Conservation (phyloP, 2,888 invertebrate species). For the Corbicula japonica region DNA sequence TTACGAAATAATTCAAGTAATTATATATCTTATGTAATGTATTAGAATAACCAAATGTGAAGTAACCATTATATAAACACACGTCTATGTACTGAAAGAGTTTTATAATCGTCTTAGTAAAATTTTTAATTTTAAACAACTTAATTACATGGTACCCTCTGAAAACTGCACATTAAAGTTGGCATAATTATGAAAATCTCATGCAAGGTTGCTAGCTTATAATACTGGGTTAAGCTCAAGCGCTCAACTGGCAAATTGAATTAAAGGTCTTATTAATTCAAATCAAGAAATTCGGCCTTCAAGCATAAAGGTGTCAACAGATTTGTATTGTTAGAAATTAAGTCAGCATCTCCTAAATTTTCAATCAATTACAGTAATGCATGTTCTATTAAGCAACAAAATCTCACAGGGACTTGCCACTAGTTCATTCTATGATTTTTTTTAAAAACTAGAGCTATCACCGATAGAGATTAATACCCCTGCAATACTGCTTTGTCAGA, state of each 20-base stretch:
- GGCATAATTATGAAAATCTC: slow-evolving; percentile 7
- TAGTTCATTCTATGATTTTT: too few species aligned
- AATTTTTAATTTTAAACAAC: slow-evolving; percentile 13
- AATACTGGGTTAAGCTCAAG: slow-evolving; percentile 7
- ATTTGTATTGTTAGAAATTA: slow-evolving; percentile 20
- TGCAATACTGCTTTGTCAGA: too few species aligned
- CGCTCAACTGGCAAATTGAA: slow-evolving; percentile 18
- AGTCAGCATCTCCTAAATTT: slow-evolving; percentile 13
- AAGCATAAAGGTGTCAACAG: slow-evolving; percentile 23
- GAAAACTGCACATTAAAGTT: slow-evolving; percentile 1
- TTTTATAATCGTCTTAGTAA: neutral
- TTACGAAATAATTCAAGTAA: too few species aligned
- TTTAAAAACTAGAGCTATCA: too few species aligned
- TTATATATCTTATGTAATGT: too few species aligned
- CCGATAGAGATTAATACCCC: too few species aligned
- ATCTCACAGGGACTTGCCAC: too few species aligned
- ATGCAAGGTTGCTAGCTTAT: neutral
- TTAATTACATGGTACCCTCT: slow-evolving; percentile 9
- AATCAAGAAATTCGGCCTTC: slow-evolving; percentile 2
- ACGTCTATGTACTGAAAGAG: too few species aligned
- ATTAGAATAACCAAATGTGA: too few species aligned
- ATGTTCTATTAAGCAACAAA: too few species aligned
- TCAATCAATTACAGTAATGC: slow-evolving; percentile 10
- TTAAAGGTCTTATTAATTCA: slow-evolving; percentile 10
- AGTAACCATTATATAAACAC: too few species aligned